Percentiles rank a stretch among this genome's conserved stretches.
phyloP scores from a whole-genome alignment of 2,113 vertebrate genomes.

The Prunella fulvescens region DNA sequence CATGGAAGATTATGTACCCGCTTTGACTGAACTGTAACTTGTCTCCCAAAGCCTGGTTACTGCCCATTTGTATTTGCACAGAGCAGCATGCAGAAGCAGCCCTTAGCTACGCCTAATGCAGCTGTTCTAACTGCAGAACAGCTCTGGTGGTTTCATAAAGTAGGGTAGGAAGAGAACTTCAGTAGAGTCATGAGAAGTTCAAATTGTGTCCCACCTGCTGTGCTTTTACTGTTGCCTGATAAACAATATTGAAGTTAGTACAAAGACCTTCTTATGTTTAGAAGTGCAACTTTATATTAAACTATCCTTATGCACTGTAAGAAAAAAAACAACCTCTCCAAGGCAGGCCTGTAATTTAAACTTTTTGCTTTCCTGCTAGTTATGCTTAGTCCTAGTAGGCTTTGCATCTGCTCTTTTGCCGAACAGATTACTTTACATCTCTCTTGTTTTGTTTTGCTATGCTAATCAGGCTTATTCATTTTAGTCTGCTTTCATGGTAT shows the following conservation, averaged over 20 bases:
- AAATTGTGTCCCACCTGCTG: not conserved
- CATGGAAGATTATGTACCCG: rapidly evolving
- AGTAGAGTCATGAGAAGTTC: not conserved
- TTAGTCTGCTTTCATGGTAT: not conserved
- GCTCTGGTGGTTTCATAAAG: not conserved
- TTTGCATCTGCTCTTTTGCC: rapidly evolving
- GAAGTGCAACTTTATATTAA: not conserved
- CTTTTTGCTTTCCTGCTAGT: not conserved
- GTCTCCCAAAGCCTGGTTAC: rapidly evolving
- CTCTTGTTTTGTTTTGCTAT: not conserved
- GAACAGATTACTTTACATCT: not conserved
- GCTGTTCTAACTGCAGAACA: not conserved
- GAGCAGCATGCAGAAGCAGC: not conserved
- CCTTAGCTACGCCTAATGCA: rapidly evolving
- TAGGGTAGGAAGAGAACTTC: not conserved
- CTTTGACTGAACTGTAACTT: not conserved
- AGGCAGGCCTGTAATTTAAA: not conserved
- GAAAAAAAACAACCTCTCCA: not conserved
- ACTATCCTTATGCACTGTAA: not conserved
- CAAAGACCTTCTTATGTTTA: not conserved
- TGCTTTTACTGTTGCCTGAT: not conserved
- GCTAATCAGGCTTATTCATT: not conserved
- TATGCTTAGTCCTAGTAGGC: not conserved
- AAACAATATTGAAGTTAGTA: not conserved
- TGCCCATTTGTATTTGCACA: rapidly evolving